These are phyloP conservation scores for Odontamblyopus rebecca DNA, from an alignment of 2,797 vertebrate species.

Conservation along the genomic window DNA sequence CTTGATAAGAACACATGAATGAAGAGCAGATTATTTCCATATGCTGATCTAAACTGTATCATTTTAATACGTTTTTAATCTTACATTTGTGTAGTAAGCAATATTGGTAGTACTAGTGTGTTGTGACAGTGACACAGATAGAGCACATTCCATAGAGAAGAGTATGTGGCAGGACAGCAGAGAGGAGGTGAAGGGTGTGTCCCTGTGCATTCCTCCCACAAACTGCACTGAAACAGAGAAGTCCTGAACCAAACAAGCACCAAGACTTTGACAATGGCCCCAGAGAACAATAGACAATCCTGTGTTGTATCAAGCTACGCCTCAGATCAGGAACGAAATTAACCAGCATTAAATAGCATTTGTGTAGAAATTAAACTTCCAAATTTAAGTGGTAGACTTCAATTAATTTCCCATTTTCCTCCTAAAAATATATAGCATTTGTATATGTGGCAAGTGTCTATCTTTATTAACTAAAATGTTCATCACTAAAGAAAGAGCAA, in stretches of 20 bases:
- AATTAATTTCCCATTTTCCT: not conserved
- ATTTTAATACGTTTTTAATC: too few species aligned
- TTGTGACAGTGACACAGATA: conserved; percentile 38
- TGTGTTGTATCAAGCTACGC: not conserved
- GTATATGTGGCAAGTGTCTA: too few species aligned
- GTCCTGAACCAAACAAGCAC: conserved; percentile 13
- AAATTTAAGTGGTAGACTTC: not conserved
- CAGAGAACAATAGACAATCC: conserved; percentile 17
- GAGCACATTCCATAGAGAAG: conserved; percentile 58
- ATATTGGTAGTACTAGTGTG: not conserved
- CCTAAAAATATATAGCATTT: not conserved
- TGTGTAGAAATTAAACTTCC: not conserved
- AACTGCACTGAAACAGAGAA: conserved; percentile 45
- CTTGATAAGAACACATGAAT: too few species aligned
- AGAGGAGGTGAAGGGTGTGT: conserved; percentile 65
- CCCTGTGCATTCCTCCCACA: conserved; percentile 55
- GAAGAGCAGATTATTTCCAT: too few species aligned
- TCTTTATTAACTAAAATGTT: not conserved
- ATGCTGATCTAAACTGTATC: too few species aligned
- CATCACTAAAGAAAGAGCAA: not conserved
- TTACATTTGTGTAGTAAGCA: not conserved
- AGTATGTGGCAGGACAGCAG: conserved; percentile 36
- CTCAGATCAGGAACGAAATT: not conserved
- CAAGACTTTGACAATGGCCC: conserved; percentile 11
- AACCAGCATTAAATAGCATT: not conserved